Evolutionary conservation across 2,797 vertebrate species (phyloP).

Genomic region (Limosa lapponica): DNA sequence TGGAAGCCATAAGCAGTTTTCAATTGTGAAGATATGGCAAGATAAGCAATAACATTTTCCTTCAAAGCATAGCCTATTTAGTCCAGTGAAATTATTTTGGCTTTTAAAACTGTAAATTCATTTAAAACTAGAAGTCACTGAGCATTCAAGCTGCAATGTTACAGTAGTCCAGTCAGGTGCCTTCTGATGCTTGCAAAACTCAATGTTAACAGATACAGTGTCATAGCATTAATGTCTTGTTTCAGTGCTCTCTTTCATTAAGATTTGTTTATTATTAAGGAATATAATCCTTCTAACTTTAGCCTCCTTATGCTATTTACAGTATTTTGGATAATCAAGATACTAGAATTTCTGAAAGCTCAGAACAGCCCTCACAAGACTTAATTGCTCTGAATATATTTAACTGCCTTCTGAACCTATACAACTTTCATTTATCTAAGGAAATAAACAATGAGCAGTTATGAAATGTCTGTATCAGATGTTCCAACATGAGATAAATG

Average conservation of each 20-base stretch:
- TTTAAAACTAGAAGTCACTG: neutral
- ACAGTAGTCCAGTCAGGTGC: neutral
- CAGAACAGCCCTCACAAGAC: neutral
- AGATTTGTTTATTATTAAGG: neutral
- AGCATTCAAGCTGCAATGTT: neutral
- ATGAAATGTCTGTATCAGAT: neutral
- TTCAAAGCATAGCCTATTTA: neutral
- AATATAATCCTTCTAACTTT: neutral
- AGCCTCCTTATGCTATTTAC: neutral
- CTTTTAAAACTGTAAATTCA: neutral
- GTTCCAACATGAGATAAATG: neutral
- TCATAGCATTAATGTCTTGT: neutral
- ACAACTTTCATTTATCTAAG: neutral
- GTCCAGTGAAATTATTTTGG: neutral
- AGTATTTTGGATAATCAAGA: neutral
- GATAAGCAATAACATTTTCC: neutral
- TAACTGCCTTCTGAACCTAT: neutral
- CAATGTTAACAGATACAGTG: neutral
- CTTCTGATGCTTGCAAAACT: neutral
- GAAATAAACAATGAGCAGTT: neutral
- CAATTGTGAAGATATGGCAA: neutral
- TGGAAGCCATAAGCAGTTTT: neutral
- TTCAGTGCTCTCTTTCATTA: neutral
- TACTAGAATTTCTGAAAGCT: neutral
- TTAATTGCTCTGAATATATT: neutral